Conservation (phyloP, 1,140 invertebrate species). For the Lysiphlebus fabarum region DNA sequence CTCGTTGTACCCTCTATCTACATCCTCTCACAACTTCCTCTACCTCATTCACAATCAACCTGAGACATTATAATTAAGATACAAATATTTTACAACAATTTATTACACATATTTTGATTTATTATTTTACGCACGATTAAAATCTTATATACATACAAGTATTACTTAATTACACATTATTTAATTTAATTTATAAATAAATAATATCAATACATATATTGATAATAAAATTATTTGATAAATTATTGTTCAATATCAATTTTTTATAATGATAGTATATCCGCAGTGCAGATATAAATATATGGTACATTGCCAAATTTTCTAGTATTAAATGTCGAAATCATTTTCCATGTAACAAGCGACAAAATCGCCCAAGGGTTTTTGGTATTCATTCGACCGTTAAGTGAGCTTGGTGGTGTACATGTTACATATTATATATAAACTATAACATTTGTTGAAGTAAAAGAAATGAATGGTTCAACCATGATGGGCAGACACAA, state of each 20-base stretch:
- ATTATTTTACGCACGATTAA: no score
- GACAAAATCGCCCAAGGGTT: conserved; percentile 7
- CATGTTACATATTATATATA: no score
- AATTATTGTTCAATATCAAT: background rate
- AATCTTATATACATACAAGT: no score
- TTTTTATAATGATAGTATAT: background rate
- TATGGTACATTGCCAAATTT: conserved; percentile 3
- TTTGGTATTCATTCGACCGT: conserved; percentile 18
- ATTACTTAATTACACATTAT: no score
- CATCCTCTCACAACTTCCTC: background rate
- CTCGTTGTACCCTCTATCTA: conserved; percentile 19
- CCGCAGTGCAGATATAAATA: conserved; percentile 3
- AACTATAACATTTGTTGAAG: no score
- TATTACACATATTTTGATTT: conserved; percentile 20
- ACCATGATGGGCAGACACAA: no score
- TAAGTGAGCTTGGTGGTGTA: conserved; percentile 3
- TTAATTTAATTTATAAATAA: no score
- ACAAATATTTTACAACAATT: background rate
- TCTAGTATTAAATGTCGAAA: conserved; percentile 1
- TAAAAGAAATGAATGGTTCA: no score
- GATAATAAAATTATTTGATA: background rate
- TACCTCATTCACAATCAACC: conserved; percentile 39
- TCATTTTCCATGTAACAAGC: background rate
- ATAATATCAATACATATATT: no score
- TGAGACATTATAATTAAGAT: conserved; percentile 45